These are phyloP conservation scores for Lacerta agilis DNA, from an alignment of 2,797 vertebrate genomes.

Conservation along the genomic window DNA sequence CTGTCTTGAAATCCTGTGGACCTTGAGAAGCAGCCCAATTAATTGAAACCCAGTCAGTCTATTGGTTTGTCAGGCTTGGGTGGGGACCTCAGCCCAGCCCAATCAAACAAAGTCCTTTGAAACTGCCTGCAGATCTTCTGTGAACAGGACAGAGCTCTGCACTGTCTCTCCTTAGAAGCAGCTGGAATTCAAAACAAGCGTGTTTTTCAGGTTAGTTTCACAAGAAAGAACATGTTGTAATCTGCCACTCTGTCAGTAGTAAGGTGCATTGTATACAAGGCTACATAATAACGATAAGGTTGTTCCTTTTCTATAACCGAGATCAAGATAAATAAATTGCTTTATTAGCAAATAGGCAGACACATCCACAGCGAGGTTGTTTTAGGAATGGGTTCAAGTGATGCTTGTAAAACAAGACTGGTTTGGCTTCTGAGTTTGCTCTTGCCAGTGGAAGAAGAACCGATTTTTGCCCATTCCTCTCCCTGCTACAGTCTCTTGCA, in stretches of 20 bases:
- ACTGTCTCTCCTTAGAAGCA: neutral
- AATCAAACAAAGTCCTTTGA: neutral
- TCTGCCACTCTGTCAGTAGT: neutral
- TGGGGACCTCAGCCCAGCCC: neutral
- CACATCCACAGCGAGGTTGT: neutral
- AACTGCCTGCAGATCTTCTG: conserved; percentile 21
- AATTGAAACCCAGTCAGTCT: neutral
- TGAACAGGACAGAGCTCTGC: conserved; percentile 22
- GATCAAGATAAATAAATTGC: conserved; percentile 1
- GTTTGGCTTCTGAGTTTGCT: neutral
- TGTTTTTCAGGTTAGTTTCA: conserved; percentile 38
- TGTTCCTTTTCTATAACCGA: neutral
- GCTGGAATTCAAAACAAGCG: conserved; percentile 20
- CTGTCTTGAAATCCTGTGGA: neutral
- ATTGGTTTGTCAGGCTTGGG: neutral
- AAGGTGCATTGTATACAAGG: neutral
- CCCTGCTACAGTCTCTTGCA: neutral
- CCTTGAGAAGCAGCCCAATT: neutral
- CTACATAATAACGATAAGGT: neutral
- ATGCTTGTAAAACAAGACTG: neutral
- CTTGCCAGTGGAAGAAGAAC: neutral
- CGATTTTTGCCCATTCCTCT: neutral
- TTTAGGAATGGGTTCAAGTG: neutral
- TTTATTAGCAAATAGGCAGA: neutral
- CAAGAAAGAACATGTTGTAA: neutral